phyloP scores from a whole-genome alignment of 1,140 invertebrate species.

The Metaphire vulgaris region DNA sequence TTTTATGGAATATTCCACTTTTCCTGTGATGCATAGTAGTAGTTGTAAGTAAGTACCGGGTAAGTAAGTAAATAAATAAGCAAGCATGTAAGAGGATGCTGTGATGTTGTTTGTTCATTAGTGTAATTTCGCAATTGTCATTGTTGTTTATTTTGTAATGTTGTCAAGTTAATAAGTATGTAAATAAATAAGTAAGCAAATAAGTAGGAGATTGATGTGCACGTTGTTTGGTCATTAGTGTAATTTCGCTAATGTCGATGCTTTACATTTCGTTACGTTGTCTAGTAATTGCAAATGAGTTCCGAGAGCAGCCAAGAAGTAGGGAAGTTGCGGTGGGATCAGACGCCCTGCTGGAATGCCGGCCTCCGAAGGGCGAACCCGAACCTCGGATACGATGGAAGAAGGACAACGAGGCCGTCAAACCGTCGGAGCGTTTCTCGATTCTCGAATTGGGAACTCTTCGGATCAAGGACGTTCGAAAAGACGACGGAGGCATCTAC shows the following conservation, averaged over 20 bases:
- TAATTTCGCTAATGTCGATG: too few species aligned
- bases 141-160: background rate
- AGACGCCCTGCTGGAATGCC: slow-evolving; percentile 80
- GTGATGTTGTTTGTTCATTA: too few species aligned
- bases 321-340: slow-evolving; percentile 59
- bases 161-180: background rate
- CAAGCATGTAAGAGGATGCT: too few species aligned
- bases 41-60: too few species aligned
- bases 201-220: too few species aligned
- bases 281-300: slow-evolving; percentile 9
- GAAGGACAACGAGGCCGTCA: slow-evolving; percentile 24
- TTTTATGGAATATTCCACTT: too few species aligned
- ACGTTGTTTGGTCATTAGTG: too few species aligned
- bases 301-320: slow-evolving; percentile 21
- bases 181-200: too few species aligned
- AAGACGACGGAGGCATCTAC: slow-evolving; percentile 75
- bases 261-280: background rate
- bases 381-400: slow-evolving; percentile 81
- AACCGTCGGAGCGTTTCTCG: slow-evolving; percentile 44
- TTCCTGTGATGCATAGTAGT: too few species aligned
- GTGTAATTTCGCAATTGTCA: too few species aligned
- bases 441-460: slow-evolving; percentile 74
- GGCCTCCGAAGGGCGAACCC: slow-evolving; percentile 81
- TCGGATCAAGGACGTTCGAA: slow-evolving; percentile 72
- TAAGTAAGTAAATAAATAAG: too few species aligned